These are phyloP conservation scores for Halichoeres trimaculatus DNA, from an alignment of 2,113 vertebrate species.

Conservation along the genomic window DNA sequence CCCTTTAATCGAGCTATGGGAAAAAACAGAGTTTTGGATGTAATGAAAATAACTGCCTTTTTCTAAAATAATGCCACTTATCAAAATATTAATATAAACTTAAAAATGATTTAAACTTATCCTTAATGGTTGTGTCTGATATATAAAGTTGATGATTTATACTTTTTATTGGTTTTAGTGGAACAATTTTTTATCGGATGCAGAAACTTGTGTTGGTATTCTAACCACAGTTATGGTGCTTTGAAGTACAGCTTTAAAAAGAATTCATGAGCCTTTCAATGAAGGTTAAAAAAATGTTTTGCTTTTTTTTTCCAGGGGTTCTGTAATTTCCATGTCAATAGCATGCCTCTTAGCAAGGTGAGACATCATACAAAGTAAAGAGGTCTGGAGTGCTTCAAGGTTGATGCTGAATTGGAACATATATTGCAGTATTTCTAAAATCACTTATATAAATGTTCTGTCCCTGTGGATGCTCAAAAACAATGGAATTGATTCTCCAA, in stretches of 20 bases:
- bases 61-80: too few relatives aligned
- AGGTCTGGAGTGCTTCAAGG: constrained; percentile 53
- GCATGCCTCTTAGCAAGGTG: constrained; percentile 64
- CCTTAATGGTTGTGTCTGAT: too few relatives aligned
- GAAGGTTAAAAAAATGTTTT: background rate
- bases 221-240: constrained; percentile 21
- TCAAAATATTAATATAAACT: too few relatives aligned
- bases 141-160: too few relatives aligned
- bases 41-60: too few relatives aligned
- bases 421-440: constrained; percentile 48
- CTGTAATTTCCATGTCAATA: constrained; percentile 71
- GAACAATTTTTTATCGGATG: too few relatives aligned
- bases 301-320: constrained; percentile 1
- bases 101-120: too few relatives aligned
- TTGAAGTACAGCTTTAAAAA: constrained; percentile 28
- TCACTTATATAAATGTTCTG: constrained; percentile 44
- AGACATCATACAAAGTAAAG: constrained; percentile 51
- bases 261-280: constrained; percentile 13
- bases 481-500: constrained; percentile 10
- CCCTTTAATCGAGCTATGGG: too few relatives aligned
- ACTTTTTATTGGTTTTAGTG: background rate
- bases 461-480: constrained; percentile 26
- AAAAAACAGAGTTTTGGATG: too few relatives aligned
- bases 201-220: constrained; percentile 14
- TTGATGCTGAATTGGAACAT: constrained; percentile 52